Conservation (phyloP, 2,888 invertebrate genomes). For the Mycalesis mineus region DNA sequence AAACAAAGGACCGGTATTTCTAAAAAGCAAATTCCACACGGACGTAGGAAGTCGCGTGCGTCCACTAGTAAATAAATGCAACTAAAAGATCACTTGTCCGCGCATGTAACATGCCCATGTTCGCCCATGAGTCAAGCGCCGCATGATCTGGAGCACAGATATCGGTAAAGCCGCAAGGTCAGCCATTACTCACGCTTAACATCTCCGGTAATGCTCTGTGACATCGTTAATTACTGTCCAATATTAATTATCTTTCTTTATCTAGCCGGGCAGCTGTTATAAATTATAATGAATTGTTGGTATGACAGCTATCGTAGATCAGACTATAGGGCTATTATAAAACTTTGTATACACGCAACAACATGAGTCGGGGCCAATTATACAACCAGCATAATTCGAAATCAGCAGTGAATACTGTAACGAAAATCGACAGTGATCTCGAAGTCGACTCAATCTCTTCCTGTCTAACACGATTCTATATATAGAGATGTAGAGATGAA, state of each 20-base stretch:
- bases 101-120: neutral
- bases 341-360: neutral
- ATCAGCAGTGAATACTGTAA: too few species aligned
- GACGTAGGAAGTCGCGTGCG: too few species aligned
- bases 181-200: slow-evolving; percentile 44
- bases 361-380: neutral
- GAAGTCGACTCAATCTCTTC: too few species aligned
- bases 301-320: slow-evolving; percentile 13
- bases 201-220: slow-evolving; percentile 39
- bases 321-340: neutral
- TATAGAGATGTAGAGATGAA: too few species aligned
- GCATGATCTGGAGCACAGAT: slow-evolving; percentile 10
- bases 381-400: too few species aligned
- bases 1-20: too few species aligned
- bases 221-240: slow-evolving; percentile 47
- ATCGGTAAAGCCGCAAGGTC: slow-evolving; percentile 28
- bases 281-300: slow-evolving; percentile 19
- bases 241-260: slow-evolving; percentile 46
- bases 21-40: too few species aligned
- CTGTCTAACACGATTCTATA: too few species aligned
- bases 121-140: slow-evolving; percentile 2
- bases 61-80: too few species aligned
- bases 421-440: too few species aligned
- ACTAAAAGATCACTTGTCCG: neutral
- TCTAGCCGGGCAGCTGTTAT: slow-evolving; percentile 30